Base-by-base conservation (phyloP, 2,888 invertebrate genomes). In the Tupiocoris notatus region DNA sequence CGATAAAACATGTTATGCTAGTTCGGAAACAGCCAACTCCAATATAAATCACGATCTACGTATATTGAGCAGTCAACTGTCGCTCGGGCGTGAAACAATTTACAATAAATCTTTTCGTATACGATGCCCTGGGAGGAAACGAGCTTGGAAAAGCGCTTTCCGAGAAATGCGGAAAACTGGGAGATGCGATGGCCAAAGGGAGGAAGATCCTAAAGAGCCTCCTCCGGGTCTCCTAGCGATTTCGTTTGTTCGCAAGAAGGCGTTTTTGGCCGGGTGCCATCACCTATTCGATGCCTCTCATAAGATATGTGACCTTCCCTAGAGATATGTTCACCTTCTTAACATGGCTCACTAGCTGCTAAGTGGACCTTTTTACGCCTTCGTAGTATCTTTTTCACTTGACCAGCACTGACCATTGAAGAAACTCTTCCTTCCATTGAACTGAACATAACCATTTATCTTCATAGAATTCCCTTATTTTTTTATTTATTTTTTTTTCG, bases 51-150 rank as follows among this genome's bases (percentile, higher is more conserved):
- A 62, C 73, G 39, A 62, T 21, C 62, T 25, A 61, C 23, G 54
- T 73, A 73, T 73, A 73, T 73, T 73, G 73, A 73, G 73, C 73
- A 73, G 73, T 73, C 62, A 73, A 73, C 73, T 73, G 73, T 73
- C 73, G 63, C 54, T 73, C 54, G 73, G 73, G 39, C 62, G 63
- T 73, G 63, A 73, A 73, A 73, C 73, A 73, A 73, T 73, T 73
- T 73, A 73, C 73, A 73, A 73, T 73, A 73, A 62, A 73, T 73
- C 73, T 73, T 54, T 39, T 54, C 22, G 39, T 39, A 39, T 39
- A 39, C 39, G 12, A 12, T 3, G 39, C 39, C 39, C 6, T 7
- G 39, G 39, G 39, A 39, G 39, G 12, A 39, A 39, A 39, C 39
- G 39, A 39, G 39, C 39, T 39, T 7, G 39, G 39, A 39, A 39